A percentile compares a stretch with the other conserved stretches of the same genome.
Conservation (phyloP, 53 echinoderm and acorn worm species). For the Stichopus horrens region DNA sequence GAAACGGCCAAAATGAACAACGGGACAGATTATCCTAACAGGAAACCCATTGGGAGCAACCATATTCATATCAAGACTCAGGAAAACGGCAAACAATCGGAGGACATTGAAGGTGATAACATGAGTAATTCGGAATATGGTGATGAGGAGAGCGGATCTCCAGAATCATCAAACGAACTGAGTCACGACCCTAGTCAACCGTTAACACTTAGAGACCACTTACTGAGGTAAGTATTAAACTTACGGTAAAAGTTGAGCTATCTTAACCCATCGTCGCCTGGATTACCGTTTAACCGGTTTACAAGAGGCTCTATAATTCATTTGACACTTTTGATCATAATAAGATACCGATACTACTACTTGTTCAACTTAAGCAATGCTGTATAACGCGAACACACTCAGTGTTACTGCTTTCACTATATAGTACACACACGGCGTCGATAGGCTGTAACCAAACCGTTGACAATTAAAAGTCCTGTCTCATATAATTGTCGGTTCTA, state of each 20-base stretch:
- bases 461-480: conserved; percentile 1
- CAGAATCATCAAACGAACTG: conserved; percentile 35
- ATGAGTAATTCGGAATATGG: conserved; percentile 48
- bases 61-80: conserved; percentile 24
- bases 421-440: background rate
- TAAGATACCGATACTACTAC: background rate
- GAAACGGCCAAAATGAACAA: conserved; percentile 47
- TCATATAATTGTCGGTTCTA: background rate
- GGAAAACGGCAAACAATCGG: conserved; percentile 24
- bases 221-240: conserved; percentile 61
- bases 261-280: conserved; percentile 12
- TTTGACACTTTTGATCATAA: background rate
- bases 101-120: conserved; percentile 42
- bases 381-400: background rate
- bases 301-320: conserved; percentile 1
- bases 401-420: background rate
- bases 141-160: conserved; percentile 55
- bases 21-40: background rate
- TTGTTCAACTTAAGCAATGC: background rate
- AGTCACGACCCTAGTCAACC: conserved; percentile 51
- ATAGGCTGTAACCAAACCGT: background rate
- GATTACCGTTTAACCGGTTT: conserved; percentile 26
- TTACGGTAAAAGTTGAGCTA: conserved; percentile 17
- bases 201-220: conserved; percentile 63
- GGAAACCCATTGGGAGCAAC: conserved; percentile 3